Evolutionary conservation across 2,797 vertebrate species (phyloP).

Genomic region (Falco rusticolus): DNA sequence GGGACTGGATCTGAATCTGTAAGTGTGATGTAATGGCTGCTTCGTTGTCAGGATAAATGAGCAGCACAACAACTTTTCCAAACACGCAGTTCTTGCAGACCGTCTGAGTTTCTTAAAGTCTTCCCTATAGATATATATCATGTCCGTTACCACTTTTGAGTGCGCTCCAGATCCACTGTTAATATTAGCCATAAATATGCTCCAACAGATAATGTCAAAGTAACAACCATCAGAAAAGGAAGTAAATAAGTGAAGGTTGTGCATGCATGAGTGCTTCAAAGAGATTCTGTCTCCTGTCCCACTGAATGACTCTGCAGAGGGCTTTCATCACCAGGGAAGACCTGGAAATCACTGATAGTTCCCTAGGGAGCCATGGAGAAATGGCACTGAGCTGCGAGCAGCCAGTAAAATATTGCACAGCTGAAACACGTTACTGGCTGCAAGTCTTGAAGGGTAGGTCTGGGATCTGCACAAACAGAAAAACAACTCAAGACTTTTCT

Average conservation of each 20-base stretch:
- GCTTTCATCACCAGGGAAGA: background rate
- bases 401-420: background rate
- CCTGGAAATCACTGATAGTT: background rate
- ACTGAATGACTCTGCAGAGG: background rate
- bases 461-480: background rate
- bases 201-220: background rate
- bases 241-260: background rate
- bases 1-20: background rate
- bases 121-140: background rate
- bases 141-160: background rate
- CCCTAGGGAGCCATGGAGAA: background rate
- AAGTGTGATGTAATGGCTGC: background rate
- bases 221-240: background rate
- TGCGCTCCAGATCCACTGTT: background rate
- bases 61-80: background rate
- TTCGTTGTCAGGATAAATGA: background rate
- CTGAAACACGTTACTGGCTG: background rate
- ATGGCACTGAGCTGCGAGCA: background rate
- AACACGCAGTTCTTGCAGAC: background rate
- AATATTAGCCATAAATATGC: background rate
- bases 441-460: background rate
- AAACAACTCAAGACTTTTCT: background rate
- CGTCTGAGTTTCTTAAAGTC: background rate
- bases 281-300: accelerated
- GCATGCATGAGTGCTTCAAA: background rate